Evolutionary conservation across 2,113 vertebrate genomes (phyloP).

Genomic region (Pedionomus torquatus): DNA sequence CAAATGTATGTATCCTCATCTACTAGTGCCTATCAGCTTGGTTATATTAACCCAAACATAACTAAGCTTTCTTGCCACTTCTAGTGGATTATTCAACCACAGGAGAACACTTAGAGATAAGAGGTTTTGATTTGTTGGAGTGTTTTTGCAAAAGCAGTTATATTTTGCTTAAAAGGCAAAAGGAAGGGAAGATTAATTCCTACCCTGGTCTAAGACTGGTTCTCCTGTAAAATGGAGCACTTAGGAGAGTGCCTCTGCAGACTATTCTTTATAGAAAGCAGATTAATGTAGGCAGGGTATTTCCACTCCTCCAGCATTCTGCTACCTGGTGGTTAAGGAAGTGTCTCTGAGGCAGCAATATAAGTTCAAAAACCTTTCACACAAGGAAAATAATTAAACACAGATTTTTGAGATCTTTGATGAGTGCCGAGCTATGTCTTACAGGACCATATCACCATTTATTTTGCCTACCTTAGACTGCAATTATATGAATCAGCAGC

Average conservation of each 20-base stretch:
- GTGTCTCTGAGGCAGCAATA: background rate
- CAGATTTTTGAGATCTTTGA: background rate
- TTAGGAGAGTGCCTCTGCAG: background rate
- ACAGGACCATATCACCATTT: background rate
- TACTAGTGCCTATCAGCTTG: background rate
- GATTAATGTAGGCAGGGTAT: background rate
- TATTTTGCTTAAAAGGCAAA: background rate
- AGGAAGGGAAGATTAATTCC: background rate
- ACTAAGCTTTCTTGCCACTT: background rate
- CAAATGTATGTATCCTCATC: background rate
- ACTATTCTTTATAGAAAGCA: background rate
- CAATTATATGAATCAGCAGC: background rate
- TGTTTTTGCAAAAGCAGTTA: background rate
- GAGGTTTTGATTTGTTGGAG: background rate
- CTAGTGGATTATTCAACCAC: background rate
- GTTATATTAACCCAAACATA: background rate
- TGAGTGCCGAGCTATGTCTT: background rate
- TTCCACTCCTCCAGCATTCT: background rate
- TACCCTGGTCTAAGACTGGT: background rate
- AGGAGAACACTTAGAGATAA: background rate
- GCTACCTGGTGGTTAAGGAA: background rate
- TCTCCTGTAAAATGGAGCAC: background rate
- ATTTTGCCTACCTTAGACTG: background rate
- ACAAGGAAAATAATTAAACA: background rate
- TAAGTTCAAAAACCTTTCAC: background rate